These are phyloP conservation scores for Andrena chrysosceles DNA, from an alignment of 2,888 invertebrate species.

Conservation along the genomic window DNA sequence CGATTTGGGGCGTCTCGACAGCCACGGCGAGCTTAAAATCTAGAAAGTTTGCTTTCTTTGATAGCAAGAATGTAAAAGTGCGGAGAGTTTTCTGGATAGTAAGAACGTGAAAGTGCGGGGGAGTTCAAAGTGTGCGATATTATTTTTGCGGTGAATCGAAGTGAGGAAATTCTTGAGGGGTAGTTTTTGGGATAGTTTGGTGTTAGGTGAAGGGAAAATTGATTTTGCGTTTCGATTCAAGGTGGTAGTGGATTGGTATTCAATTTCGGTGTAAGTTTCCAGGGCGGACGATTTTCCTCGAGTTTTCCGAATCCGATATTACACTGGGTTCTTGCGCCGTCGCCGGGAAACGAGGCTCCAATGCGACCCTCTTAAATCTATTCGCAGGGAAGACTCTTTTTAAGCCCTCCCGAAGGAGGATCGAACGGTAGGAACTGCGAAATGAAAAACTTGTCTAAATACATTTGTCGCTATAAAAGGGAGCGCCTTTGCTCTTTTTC, in stretches of 20 bases:
- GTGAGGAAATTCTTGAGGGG: background rate
- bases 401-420: constrained; percentile 17
- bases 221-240: background rate
- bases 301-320: constrained; percentile 47
- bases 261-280: background rate
- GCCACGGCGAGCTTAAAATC: no score
- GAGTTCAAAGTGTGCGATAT: background rate
- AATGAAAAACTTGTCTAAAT: constrained; percentile 45
- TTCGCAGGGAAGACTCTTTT: constrained; percentile 19
- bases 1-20: background rate
- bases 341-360: constrained; percentile 11
- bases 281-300: constrained; percentile 17
- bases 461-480: constrained; percentile 29
- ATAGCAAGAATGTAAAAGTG: no score
- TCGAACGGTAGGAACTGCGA: constrained; percentile 3
- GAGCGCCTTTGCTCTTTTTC: background rate
- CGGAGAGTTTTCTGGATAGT: no score
- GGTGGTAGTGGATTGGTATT: constrained; percentile 13
- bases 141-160: background rate
- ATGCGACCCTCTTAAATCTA: constrained; percentile 18
- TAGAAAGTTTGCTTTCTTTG: no score
- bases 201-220: background rate
- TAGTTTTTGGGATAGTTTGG: background rate
- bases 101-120: background rate
- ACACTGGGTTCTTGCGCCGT: constrained; percentile 12